Evolutionary conservation across 2,797 vertebrate species (phyloP), one percentile per base, ranked within the genome.

Genomic region (Helicolenus hilgendorfi): DNA sequence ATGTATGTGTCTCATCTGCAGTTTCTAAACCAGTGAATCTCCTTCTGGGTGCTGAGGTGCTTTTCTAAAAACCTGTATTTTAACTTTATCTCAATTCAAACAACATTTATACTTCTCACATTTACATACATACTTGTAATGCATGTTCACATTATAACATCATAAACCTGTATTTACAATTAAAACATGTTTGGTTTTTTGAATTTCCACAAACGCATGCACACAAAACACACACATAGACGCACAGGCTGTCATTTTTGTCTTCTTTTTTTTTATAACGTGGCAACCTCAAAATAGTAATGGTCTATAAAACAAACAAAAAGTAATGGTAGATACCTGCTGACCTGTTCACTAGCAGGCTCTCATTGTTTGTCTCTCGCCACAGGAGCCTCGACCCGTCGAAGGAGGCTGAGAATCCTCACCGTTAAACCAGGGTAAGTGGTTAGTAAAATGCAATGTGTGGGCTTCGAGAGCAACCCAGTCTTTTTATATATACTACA

Each of bases 301-400:
- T 29, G 5, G 13, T 35, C 2, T 56, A 22, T 11, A 20, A 29
- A 55, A 20, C 0, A 20, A 55, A 5, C 26, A 11, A 20, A 14
- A 18, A 33, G 31, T 84, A 9, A 14, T 27, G 27, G 29, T 67
- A 72, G 13, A 29, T 69, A 53, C 5, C 31, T 80, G 58, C 72
- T 41, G 67, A 26, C 4, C 29, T 77, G 91, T 87, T 89, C 81
- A 78, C 72, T 90, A 11, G 71, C 84, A 27, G 89, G 20, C 53
- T 87, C 95, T 97, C 84, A 97, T 92, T 92, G 80, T 88, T 6
- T 91, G 24, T 96, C 36, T 97, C 86, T 97, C 71, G 87, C 91
- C 89, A 88, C 97, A 98, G 97, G 97, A 94, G 36, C 93, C 79
- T 93, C 81, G 41, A 68, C 72, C 81, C 29, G 74, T 89, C 13